Conservation (phyloP, 2,797 vertebrate genomes). For the Fringilla coelebs region DNA sequence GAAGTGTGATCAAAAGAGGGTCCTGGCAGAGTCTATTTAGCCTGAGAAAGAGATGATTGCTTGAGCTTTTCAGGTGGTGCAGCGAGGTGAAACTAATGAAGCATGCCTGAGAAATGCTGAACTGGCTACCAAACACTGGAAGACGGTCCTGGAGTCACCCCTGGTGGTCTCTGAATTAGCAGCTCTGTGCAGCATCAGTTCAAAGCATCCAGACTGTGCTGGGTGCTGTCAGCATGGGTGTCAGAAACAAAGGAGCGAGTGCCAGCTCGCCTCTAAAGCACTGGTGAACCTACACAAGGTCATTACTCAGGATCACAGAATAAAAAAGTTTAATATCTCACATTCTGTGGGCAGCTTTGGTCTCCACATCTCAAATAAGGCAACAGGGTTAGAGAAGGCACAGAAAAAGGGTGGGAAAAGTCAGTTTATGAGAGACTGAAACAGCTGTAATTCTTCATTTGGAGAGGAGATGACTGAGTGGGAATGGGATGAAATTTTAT, state of each 20-base stretch:
- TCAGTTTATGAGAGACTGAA: not conserved
- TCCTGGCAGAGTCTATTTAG: not conserved
- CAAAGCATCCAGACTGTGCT: not conserved
- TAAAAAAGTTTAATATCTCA: not conserved
- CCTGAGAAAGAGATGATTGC: not conserved
- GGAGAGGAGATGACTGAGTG: not conserved
- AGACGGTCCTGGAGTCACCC: not conserved
- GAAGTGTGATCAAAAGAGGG: not conserved
- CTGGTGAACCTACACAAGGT: not conserved
- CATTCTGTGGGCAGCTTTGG: not conserved
- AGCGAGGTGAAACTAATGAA: not conserved
- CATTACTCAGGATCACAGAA: not conserved
- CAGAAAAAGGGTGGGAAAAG: not conserved
- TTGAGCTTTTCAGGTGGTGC: not conserved
- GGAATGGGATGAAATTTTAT: not conserved
- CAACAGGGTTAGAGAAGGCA: not conserved
- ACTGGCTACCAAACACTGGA: not conserved
- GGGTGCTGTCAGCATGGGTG: not conserved
- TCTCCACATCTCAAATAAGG: not conserved
- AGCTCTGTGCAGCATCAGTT: not conserved
- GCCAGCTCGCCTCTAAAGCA: not conserved
- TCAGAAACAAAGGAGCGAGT: not conserved
- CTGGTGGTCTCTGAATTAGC: not conserved
- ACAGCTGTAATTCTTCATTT: not conserved
- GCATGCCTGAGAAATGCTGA: not conserved